Conservation (phyloP, 1,140 invertebrate species). For the Telenomus remus region DNA sequence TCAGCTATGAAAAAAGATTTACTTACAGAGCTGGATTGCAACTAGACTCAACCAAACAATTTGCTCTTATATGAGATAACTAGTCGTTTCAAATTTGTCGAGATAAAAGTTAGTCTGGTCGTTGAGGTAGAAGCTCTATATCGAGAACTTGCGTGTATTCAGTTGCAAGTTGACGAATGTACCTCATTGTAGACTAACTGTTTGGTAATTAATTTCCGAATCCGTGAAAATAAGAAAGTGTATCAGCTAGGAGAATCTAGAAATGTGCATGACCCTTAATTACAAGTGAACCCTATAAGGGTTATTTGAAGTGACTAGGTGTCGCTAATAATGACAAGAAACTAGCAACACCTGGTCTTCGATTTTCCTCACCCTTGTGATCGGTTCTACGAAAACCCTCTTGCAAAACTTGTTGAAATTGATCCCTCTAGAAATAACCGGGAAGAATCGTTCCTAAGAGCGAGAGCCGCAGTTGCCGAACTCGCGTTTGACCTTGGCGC, state of each 20-base stretch:
- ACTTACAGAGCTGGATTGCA: too few species aligned
- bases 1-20: too few species aligned
- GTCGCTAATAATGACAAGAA: not conserved
- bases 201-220: not conserved
- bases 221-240: too few species aligned
- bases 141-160: not conserved
- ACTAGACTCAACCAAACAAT: too few species aligned
- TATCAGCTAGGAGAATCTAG: too few species aligned
- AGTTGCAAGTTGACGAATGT: not conserved
- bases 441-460: constrained; percentile 41
- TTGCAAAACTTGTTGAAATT: constrained; percentile 2
- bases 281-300: constrained; percentile 7
- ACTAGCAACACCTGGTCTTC: not conserved
- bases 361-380: not conserved
- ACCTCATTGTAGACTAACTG: not conserved
- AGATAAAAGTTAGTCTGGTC: constrained; percentile 3
- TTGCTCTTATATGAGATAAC: too few species aligned
- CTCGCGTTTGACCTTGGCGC: constrained; percentile 43
- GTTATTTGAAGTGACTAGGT: not conserved
- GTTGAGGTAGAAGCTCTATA: constrained; percentile 9
- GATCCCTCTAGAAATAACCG: not conserved
- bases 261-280: too few species aligned
- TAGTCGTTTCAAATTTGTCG: too few species aligned
- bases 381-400: constrained; percentile 32
- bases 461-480: constrained; percentile 37